Evolutionary conservation across 2,113 vertebrate species (phyloP).

Genomic region (Corynorhinus townsendii): DNA sequence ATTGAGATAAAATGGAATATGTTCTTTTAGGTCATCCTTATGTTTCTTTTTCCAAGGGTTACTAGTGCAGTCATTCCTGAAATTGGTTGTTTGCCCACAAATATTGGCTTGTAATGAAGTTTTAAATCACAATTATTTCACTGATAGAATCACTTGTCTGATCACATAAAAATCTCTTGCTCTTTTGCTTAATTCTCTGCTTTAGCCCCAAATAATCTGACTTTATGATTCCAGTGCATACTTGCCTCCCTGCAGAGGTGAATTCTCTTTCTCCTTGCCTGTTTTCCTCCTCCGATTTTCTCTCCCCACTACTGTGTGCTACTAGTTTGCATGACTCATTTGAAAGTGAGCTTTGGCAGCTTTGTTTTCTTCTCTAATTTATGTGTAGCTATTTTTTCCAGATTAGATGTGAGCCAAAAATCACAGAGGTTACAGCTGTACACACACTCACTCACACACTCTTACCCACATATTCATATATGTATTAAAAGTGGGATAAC

Average conservation of each 20-base stretch:
- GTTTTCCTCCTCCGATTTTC: background rate
- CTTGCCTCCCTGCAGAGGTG: background rate
- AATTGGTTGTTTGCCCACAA: background rate
- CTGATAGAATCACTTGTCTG: background rate
- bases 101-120: background rate
- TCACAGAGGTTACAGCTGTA: background rate
- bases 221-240: background rate
- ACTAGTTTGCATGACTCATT: background rate
- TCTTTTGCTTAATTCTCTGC: background rate
- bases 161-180: background rate
- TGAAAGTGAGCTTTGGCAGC: background rate
- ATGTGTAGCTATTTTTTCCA: background rate
- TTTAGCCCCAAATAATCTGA: background rate
- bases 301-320: background rate
- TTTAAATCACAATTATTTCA: background rate
- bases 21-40: background rate
- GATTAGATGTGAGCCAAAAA: background rate
- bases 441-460: too few species aligned
- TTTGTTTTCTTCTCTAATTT: background rate
- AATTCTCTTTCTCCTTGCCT: background rate
- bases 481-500: background rate
- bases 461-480: background rate
- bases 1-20: background rate
- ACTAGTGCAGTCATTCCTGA: background rate
- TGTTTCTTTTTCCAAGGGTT: background rate